Evolutionary conservation across 2,797 vertebrate species (phyloP), one percentile per base, ranked within the genome.

Genomic region (Nasua narica): DNA sequence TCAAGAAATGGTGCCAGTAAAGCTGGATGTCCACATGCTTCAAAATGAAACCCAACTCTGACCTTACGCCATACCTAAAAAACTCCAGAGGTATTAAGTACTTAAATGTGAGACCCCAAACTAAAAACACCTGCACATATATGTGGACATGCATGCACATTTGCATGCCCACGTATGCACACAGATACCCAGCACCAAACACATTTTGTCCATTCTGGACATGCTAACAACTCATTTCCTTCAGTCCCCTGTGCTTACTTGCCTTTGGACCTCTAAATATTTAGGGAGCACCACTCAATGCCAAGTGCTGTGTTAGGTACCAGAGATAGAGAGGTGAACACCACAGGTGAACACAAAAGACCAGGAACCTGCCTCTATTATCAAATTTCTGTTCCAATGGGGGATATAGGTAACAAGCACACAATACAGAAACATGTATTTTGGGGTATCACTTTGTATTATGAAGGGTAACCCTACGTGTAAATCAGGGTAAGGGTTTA

Each of bases 131-230:
- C 50, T 3, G 23, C 11, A 50, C n/a, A 32, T 5, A 7, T 2
- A 19, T 8, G 15, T 0, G 3, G 4, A 60, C 29, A 40, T 0
- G 4, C 4, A 14, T 1, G 15, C 9, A 27, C 0, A 3, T 37
- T 27, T 1, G 23, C 3, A 19, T 2, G 0, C 9, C 19, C 13
- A 48, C 32, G 7, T 14, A 16, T 19, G 52, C 25, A 7, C 7
- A 65, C 8, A 3, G 7, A 27, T 5, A 15, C 8, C 0, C 35
- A 69, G 27, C 9, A 48, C 72, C 77, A 23, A 87, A 52, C 27
- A 4, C 52, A 5, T 15, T 60, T 1, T 5, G 0, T 15, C 15
- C 10, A 0, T 25, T 54, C 1, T 1, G 10, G 54, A 35, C 18
- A 1, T 3, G 12, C 12, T 43, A 50, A 10, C 37, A 54, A 18